Evolutionary conservation across 2,113 vertebrate species (phyloP), one percentile per base, ranked within the genome.

Genomic region (Ranitomeya variabilis): DNA sequence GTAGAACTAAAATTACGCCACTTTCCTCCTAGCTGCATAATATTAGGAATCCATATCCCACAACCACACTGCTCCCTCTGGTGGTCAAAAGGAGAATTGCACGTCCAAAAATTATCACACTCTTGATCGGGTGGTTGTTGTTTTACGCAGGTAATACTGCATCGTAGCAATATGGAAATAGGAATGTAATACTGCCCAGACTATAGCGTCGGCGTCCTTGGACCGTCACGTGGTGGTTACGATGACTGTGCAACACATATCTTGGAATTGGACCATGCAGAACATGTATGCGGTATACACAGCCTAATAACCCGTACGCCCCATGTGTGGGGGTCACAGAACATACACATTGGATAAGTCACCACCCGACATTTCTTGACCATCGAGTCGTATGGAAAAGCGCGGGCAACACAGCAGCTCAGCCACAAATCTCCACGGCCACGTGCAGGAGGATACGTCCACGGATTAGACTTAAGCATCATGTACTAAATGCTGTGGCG

Each of bases 371-470:
- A 12, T 19, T 19, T 59, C 79, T 81, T n/a, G 54, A 80, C 21
- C 15, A 6, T n/a, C 13, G n/a, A 57, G 64, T 67, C 82, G 26
- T 62, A 84, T 55, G 51, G 64, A 71, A 45, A 55, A 84, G 64
- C 59, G 45, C 54, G 64, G 81, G 37, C 64, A 71, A 54, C 82
- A 71, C 62, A 71, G 66, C n/a, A 84, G 80, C 31, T 82, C 60
- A 82, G 64, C 64, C 82, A 84, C 62, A 45, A 83, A 69, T 51
- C 81, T 83, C 64, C 81, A 67, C 81, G 54, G 62, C 81, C 66
- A 54, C n/a, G 64, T 84, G 64, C 21, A 54, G 69, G 66, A 88
- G 55, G 31, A 45, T 15, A 64, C 23, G 54, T 19, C 14, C 21
- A 2, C 12, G 15, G 67, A 67, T 59, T 83, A 73, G 23, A 67